Conservation (phyloP, 2,797 vertebrate species). For the Adrianichthys oophorus region DNA sequence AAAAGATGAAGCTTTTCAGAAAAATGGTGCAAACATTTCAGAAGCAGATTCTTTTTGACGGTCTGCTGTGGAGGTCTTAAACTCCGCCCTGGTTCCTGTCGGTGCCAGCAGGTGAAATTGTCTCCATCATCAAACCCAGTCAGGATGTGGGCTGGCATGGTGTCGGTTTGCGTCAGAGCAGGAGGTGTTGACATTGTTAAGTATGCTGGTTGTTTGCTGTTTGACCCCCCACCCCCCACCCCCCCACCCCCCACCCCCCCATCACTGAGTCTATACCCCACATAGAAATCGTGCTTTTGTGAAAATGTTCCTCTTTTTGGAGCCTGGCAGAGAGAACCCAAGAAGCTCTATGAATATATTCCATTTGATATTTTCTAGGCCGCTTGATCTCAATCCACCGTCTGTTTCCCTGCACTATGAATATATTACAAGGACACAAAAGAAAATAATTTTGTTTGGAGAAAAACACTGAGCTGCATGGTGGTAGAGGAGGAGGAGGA, state of each 20-base stretch:
- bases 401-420: constrained; percentile 65
- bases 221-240: neutral
- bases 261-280: constrained; percentile 17
- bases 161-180: neutral
- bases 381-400: constrained; percentile 63
- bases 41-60: too few species aligned
- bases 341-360: constrained; percentile 68
- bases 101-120: too few species aligned
- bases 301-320: constrained; percentile 12
- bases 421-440: constrained; percentile 69
- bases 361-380: constrained; percentile 69
- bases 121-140: too few species aligned
- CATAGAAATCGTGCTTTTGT: constrained; percentile 43
- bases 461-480: constrained; percentile 21
- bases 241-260: neutral
- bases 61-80: too few species aligned
- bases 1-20: too few species aligned
- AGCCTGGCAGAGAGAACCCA: constrained; percentile 38
- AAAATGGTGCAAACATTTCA: too few species aligned
- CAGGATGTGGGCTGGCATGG: too few species aligned
- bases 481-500: constrained; percentile 16
- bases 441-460: constrained; percentile 56
- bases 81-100: too few species aligned
- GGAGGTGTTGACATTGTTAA: constrained; percentile 4
- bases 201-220: constrained; percentile 14